A percentile compares a stretch with the other conserved stretches of the same genome.
Conservation (phyloP, 2,113 vertebrate species). For the Ceyx melanurus region DNA sequence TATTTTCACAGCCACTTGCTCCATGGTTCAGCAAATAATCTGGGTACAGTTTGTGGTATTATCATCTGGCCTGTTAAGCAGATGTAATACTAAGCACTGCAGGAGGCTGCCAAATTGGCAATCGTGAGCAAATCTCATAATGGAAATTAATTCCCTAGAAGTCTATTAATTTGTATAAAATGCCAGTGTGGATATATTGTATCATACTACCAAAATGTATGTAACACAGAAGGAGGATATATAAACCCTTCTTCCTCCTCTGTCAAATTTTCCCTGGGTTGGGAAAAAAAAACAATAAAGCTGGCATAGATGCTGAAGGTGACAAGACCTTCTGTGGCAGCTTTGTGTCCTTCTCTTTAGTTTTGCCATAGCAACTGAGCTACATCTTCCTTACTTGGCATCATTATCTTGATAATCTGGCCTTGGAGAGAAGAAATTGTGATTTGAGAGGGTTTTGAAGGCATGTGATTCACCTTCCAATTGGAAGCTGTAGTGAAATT, state of each 20-base stretch:
- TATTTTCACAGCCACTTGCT: neutral
- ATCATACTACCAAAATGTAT: neutral
- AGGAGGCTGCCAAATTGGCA: conserved; percentile 38
- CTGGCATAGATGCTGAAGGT: neutral
- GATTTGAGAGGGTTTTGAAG: neutral
- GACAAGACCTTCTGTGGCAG: neutral
- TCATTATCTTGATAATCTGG: neutral
- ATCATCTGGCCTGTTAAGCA: conserved; percentile 32
- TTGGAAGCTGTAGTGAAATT: neutral
- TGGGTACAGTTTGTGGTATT: neutral
- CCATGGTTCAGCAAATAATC: conserved; percentile 15
- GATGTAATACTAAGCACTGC: conserved; percentile 22
- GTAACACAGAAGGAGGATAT: neutral
- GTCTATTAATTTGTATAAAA: conserved; percentile 44
- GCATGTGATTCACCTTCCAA: neutral
- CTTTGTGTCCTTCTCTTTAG: neutral
- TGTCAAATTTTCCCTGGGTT: neutral
- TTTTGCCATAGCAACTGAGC: conserved; percentile 52
- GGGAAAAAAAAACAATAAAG: neutral
- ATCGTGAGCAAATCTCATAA: conserved; percentile 30
- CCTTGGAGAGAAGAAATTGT: neutral
- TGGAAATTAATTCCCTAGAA: conserved; percentile 20
- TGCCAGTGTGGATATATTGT: neutral
- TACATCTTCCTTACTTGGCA: conserved; percentile 14
- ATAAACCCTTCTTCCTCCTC: neutral